Conservation (phyloP, 2,113 vertebrate genomes). For the Balaeniceps rex region DNA sequence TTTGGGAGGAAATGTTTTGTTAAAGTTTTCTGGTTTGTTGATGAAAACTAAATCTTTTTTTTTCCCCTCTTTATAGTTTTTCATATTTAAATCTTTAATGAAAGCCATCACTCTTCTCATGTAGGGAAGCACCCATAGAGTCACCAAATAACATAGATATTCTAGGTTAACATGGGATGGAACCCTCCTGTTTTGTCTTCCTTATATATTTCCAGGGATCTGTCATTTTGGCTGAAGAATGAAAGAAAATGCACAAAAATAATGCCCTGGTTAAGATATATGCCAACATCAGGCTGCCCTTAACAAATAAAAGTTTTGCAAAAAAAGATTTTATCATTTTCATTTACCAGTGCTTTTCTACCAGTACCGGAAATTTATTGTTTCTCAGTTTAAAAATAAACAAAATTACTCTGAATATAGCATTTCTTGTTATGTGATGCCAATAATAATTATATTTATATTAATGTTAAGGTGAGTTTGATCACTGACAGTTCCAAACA, state of each 20-base stretch:
- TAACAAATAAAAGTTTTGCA: not conserved
- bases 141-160: not conserved
- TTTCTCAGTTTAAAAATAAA: constrained; percentile 5
- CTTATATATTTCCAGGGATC: not conserved
- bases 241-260: not conserved
- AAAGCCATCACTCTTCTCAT: not conserved
- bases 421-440: not conserved
- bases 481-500: not conserved
- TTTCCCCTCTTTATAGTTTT: not conserved
- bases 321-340: not conserved
- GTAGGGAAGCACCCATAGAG: not conserved
- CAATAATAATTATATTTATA: not conserved
- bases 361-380: not conserved
- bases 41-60: not conserved
- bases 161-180: not conserved
- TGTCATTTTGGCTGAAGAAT: not conserved
- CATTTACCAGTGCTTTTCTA: not conserved
- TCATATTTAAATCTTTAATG: not conserved
- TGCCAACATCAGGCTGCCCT: not conserved
- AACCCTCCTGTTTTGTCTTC: not conserved
- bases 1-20: not conserved
- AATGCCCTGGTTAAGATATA: not conserved
- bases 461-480: not conserved
- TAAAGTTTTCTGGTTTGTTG: not conserved
- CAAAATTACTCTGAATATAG: not conserved